A percentile compares a stretch with the other conserved stretches of the same genome.
Evolutionary conservation across 2,888 invertebrate genomes (phyloP).

Genomic region (Steinernema scapterisci): DNA sequence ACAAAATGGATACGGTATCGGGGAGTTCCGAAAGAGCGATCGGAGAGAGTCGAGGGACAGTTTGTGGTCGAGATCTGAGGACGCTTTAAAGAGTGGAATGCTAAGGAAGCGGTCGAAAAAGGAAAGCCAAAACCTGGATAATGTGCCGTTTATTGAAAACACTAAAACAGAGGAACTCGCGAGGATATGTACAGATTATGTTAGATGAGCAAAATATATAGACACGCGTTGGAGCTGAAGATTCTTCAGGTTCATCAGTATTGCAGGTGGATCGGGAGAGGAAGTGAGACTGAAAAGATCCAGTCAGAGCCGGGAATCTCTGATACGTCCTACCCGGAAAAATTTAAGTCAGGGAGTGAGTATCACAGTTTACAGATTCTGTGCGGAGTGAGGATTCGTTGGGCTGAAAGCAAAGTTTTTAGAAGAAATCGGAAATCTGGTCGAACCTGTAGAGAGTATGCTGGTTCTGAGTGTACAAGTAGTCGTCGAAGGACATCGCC

Average conservation of each 20-base stretch:
- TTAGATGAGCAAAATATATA: slow-evolving; percentile 25
- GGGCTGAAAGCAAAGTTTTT: not conserved
- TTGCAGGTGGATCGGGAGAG: not conserved
- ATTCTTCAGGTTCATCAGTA: slow-evolving; percentile 24
- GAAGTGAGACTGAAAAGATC: slow-evolving; percentile 14
- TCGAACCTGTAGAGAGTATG: slow-evolving; percentile 11
- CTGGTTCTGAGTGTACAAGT: slow-evolving; percentile 18
- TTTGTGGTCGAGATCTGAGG: too few species aligned
- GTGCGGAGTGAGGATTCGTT: slow-evolving; percentile 19
- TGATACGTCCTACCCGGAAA: not conserved
- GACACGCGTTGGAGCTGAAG: slow-evolving; percentile 18
- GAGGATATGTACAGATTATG: slow-evolving; percentile 23
- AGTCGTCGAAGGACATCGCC: not conserved
- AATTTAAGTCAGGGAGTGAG: slow-evolving; percentile 1
- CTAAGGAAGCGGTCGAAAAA: too few species aligned
- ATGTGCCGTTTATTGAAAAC: too few species aligned
- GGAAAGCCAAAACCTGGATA: too few species aligned
- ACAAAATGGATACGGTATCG: not conserved
- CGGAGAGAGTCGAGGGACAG: too few species aligned
- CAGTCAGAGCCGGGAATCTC: not conserved
- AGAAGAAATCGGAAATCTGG: not conserved
- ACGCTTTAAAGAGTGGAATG: too few species aligned
- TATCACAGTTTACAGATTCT: slow-evolving; percentile 25
- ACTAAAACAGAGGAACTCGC: not conserved
- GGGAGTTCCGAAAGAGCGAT: not conserved